Evolutionary conservation across 2,113 vertebrate genomes (phyloP).

Genomic region (Ciconia boyciana): DNA sequence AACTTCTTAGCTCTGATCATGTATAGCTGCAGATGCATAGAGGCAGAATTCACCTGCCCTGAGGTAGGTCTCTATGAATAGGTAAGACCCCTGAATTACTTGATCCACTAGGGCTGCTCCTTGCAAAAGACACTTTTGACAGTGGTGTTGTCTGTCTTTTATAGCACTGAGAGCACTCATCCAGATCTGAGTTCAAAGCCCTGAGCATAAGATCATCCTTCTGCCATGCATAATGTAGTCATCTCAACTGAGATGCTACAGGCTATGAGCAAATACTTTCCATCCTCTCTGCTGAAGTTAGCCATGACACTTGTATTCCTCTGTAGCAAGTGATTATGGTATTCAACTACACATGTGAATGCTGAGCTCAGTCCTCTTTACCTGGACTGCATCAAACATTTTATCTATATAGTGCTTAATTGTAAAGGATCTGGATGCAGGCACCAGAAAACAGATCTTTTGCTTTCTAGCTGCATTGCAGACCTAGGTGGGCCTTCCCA

Average conservation of each 20-base stretch:
- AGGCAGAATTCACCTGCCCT: neutral
- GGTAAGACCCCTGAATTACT: neutral
- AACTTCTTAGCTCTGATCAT: neutral
- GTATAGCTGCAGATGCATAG: neutral
- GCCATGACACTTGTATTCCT: neutral
- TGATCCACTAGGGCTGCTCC: neutral
- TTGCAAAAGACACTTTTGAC: neutral
- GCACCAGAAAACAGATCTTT: neutral
- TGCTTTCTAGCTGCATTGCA: neutral
- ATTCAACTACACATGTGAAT: neutral
- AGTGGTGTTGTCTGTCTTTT: neutral
- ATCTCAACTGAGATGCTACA: neutral
- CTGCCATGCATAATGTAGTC: neutral
- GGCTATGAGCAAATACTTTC: neutral
- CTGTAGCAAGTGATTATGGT: neutral
- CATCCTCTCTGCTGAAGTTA: neutral
- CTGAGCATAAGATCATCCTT: neutral
- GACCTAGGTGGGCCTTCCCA: neutral
- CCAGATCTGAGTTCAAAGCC: neutral
- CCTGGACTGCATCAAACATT: neutral
- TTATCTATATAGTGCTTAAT: neutral
- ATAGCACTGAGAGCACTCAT: neutral
- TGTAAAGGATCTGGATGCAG: neutral
- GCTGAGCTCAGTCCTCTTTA: neutral
- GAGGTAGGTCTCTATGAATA: neutral